phyloP scores from a whole-genome alignment of 2,113 vertebrate genomes.

The Campylomormyrus tamandua region DNA sequence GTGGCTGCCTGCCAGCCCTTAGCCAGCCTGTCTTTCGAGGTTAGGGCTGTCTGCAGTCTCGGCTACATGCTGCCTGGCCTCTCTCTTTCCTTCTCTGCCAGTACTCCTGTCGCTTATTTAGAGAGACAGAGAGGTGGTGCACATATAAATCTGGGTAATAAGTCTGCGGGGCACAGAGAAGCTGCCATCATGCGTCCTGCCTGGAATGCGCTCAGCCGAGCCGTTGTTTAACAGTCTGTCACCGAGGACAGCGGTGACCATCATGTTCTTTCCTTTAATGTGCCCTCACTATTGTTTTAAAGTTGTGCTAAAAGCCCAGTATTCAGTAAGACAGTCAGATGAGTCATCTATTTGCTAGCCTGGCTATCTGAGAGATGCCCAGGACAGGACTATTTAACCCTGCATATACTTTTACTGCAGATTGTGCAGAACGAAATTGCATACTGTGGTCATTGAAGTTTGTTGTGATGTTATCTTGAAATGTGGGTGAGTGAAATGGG shows the following conservation, averaged over 20 bases:
- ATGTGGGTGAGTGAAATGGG: not conserved
- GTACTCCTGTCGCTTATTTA: constrained; percentile 1
- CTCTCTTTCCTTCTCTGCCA: not conserved
- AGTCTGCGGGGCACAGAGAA: not conserved
- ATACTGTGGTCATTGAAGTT: not conserved
- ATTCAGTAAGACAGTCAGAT: not conserved
- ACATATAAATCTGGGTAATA: not conserved
- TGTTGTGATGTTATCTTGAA: not conserved
- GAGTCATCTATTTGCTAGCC: not conserved
- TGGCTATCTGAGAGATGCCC: not conserved
- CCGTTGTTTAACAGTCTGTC: not conserved
- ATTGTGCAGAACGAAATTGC: not conserved
- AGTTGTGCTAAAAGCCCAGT: not conserved
- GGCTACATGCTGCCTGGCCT: not conserved
- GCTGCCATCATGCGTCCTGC: not conserved
- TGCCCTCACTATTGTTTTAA: not conserved
- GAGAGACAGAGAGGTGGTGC: not conserved
- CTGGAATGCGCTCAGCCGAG: not conserved
- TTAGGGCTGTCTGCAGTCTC: not conserved
- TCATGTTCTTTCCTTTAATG: not conserved
- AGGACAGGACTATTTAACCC: not conserved
- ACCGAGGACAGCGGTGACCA: not conserved
- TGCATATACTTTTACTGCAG: not conserved
- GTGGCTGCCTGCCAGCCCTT: not conserved
- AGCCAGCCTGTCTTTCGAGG: not conserved